Conservation (phyloP, 2,888 invertebrate species). For the Dolichopus griseipennis region DNA sequence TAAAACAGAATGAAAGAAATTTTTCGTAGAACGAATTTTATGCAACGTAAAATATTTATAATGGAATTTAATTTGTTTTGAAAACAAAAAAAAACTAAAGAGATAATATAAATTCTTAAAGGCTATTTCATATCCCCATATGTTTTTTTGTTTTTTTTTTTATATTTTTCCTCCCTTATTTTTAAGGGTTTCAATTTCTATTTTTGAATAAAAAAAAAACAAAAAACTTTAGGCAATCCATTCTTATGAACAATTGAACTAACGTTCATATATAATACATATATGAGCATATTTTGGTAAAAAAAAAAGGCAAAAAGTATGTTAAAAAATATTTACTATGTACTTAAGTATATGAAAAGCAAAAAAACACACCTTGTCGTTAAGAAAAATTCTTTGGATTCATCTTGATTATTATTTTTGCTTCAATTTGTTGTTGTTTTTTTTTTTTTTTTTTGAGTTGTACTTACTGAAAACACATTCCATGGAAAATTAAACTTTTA, state of each 20-base stretch:
- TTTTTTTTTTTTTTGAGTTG: neutral
- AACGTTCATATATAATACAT: neutral
- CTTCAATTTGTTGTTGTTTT: neutral
- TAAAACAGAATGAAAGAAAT: neutral
- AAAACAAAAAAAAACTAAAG: neutral
- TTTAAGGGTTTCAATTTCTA: neutral
- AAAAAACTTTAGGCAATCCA: neutral
- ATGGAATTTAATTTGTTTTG: neutral
- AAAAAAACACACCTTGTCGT: neutral
- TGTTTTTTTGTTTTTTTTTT: neutral
- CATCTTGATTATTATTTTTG: too few species aligned
- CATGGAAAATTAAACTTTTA: constrained; percentile 6
- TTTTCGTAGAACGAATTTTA: neutral
- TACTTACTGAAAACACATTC: neutral
- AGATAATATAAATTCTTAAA: neutral
- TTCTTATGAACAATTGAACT: neutral
- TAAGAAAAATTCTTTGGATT: neutral
- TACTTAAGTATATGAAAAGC: too few species aligned
- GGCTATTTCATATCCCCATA: neutral
- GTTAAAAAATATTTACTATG: too few species aligned
- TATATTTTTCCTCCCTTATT: too few species aligned
- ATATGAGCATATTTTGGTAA: neutral
- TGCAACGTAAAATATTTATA: neutral
- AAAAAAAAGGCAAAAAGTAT: too few species aligned
- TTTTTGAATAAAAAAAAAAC: too few species aligned